phyloP scores from a whole-genome alignment of 2,113 vertebrate species.

The Macquaria ambigua region DNA sequence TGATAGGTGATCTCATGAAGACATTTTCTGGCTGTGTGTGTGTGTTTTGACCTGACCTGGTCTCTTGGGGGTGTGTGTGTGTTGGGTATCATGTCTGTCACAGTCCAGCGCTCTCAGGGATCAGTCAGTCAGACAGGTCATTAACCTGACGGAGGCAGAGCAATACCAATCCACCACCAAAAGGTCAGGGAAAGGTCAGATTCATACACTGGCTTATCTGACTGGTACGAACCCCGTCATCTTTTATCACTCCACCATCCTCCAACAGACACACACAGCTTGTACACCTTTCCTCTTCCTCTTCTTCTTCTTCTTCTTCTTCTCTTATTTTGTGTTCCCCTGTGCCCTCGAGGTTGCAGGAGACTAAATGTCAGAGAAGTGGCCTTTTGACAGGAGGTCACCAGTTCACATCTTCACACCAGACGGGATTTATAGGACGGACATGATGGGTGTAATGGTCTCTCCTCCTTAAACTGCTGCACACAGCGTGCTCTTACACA shows the following conservation, averaged over 20 bases:
- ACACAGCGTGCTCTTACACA: neutral
- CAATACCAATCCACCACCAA: constrained; percentile 26
- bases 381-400: neutral
- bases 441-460: neutral
- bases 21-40: neutral
- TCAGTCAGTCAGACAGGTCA: constrained; percentile 70
- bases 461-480: neutral
- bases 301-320: no score
- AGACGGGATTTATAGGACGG: constrained; percentile 1
- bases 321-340: neutral
- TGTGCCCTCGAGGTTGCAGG: neutral
- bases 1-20: constrained; percentile 1
- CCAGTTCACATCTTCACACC: neutral
- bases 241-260: neutral
- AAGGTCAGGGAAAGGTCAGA: constrained; percentile 71
- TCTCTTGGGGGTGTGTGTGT: neutral
- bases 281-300: neutral
- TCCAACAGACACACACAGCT: neutral
- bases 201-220: constrained; percentile 28
- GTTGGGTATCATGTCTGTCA: constrained; percentile 17
- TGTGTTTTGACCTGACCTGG: constrained; percentile 1
- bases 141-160: constrained; percentile 58
- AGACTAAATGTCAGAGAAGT: constrained; percentile 7
- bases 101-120: constrained; percentile 28
- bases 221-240: neutral